Base-by-base conservation (phyloP, 2,888 invertebrate genomes). In the Thymelicus lineola region DNA sequence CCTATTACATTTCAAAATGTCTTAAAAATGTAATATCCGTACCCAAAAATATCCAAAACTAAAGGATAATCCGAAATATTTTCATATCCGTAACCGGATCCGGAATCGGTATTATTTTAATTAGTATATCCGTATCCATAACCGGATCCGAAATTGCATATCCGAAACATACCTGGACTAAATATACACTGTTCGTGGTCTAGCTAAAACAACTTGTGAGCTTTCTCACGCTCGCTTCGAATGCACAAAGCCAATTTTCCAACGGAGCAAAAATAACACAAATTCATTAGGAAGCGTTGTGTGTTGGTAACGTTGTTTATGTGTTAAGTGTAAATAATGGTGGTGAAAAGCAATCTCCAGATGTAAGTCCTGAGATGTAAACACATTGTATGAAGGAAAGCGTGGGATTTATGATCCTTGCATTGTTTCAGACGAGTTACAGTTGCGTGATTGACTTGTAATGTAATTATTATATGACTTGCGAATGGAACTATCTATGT, bases 261-360 rank as follows among this genome's bases (percentile, higher is more conserved):
- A 84, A 85, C 82, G 84, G 82, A 83, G 83, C 83, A 87, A 90
- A 89, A 90, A 89, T 89, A 90, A 88, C 87, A 90, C 88, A 87
- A 89, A 90, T 91, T 91, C 90, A 91, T 92, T 91, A 92, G 87
- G 86, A 28, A 87, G 87, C 87, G 86, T 86, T 86, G 86, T 86
- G 86, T 82, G 86, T 82, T 80, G 84, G 80, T 80, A 82, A 80
- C 28, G 80, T 80, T 86, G 88, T 90, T 90, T 89, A 87, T 87
- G 77, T 81, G 74, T 80, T 78, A 82, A 84, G 84, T 77, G 80
- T 88, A 89, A 88, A 89, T 83, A 87, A 77, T 77, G 77, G 76
- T 81, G 81, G 75, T 80, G 82, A 84, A 79, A 81, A 79, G 80
- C 83, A 85, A 87, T 88, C 86, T 79, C 79, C 87, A 88, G 86